phyloP scores from a whole-genome alignment of 2,113 vertebrate genomes.

The Elgaria multicarinata region DNA sequence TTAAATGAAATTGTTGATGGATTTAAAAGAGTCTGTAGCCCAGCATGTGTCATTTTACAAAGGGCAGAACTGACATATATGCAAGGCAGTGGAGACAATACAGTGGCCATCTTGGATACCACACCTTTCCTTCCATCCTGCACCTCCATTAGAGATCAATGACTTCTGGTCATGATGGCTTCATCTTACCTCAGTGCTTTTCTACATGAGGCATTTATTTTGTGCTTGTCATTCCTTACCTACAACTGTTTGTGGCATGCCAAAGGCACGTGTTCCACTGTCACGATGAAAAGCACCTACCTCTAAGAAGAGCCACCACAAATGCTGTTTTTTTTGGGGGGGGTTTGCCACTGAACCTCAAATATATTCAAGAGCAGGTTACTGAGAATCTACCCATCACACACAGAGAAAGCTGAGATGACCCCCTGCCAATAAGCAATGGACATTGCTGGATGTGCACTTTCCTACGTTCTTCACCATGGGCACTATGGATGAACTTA shows the following conservation, averaged over 20 bases:
- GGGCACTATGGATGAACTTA: slow-evolving; percentile 51
- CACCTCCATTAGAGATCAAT: too few species aligned
- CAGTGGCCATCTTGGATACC: background rate
- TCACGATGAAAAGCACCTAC: background rate
- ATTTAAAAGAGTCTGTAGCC: background rate
- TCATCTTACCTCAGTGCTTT: too few species aligned
- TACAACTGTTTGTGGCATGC: too few species aligned
- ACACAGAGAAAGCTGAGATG: background rate
- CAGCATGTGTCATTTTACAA: background rate
- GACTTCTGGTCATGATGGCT: background rate
- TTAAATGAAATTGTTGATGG: background rate
- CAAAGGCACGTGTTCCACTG: background rate
- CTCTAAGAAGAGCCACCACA: background rate
- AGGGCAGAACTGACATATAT: background rate
- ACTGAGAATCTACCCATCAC: background rate
- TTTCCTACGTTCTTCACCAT: slow-evolving; percentile 44
- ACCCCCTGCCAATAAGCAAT: slow-evolving; percentile 1
- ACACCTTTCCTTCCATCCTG: background rate
- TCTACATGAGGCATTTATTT: too few species aligned
- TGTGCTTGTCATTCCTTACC: too few species aligned
- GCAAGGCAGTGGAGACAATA: background rate
- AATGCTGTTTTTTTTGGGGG: background rate
- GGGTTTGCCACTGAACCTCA: background rate
- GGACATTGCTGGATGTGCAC: slow-evolving; percentile 14
- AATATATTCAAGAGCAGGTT: background rate